Percentiles rank a stretch among this genome's conserved stretches.
These are phyloP conservation scores for Patagioenas fasciata DNA, from an alignment of 2,113 vertebrate species.

Conservation along the genomic window DNA sequence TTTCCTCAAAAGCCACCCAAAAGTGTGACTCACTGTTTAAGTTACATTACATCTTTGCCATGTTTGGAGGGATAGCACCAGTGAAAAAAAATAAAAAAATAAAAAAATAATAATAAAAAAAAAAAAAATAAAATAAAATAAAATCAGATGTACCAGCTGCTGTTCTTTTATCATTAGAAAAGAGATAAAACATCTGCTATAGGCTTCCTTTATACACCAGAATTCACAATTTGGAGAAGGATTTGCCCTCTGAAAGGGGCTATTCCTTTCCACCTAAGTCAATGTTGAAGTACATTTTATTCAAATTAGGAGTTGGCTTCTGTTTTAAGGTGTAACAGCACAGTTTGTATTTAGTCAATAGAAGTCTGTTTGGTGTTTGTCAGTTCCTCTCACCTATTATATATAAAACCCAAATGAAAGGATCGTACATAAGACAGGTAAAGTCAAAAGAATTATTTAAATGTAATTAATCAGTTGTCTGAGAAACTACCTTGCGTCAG, in stretches of 20 bases:
- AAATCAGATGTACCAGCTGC: not conserved
- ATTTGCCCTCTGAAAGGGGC: not conserved
- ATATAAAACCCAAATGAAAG: not conserved
- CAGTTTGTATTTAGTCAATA: not conserved
- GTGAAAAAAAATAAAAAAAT: too few species aligned
- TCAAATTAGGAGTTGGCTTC: not conserved
- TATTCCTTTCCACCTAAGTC: not conserved
- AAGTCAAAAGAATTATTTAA: not conserved
- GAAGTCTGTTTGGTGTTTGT: not conserved
- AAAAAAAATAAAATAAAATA: not conserved
- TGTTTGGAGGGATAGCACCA: not conserved
- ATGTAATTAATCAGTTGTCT: not conserved
- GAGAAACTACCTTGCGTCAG: not conserved
- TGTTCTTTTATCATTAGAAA: not conserved
- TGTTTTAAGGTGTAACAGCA: not conserved
- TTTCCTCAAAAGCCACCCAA: not conserved
- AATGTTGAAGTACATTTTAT: not conserved
- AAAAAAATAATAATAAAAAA: too few species aligned
- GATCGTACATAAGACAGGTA: not conserved
- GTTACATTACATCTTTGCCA: not conserved
- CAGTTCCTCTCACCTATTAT: not conserved
- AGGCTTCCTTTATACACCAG: not conserved
- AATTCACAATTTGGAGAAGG: not conserved
- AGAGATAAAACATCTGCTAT: not conserved
- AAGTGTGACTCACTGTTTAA: not conserved